Base-by-base conservation (phyloP, 2,888 invertebrate species). In the Teleiodes luculella region DNA sequence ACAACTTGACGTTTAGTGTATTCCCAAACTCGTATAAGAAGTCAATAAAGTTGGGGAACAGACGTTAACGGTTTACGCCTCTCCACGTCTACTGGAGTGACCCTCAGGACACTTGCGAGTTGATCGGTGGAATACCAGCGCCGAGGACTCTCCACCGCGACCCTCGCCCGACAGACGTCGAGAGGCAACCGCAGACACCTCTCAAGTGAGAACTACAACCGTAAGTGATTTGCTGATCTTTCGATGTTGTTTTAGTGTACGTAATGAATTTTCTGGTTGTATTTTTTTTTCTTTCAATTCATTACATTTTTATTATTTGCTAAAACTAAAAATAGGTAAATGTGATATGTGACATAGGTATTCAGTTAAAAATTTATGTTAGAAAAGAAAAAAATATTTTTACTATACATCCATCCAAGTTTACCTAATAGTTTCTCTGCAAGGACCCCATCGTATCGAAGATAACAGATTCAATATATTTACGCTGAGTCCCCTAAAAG, bases 131-230 rank as follows among this genome's bases (percentile, higher is more conserved):
- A 68, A 63, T 63, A 56, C 65, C 63, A 61, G 61, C 64, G 66
- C 64, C 64, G 57, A 75, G 73, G 63, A 68, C 71, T 49, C 74
- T 76, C 56, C 53, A 59, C 49, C n/a, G 28, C 14, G 16, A 20
- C 48, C 45, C 45, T 36, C 54, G 28, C 14, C 54, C 61, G 63
- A 70, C 66, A 64, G 78, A 75, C 82, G 62, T 78, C 63, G 63
- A 85, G 77, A 70, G 72, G 68, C 79, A 83, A 83, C 85, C 64
- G 60, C 62, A 61, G 61, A 53, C 66, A 58, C 55, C 66, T 67
- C 61, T 57, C 61, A 53, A 53, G 60, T 60, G 56, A 54, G 57
- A 57, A 62, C 57, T 58, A 62, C 62, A 68, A 43, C 20, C 79
- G 83, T 83, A 74, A 78, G 80, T 70, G 70, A 54, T 35, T 55